Percentiles rank a stretch among this genome's conserved stretches.
phyloP scores from a whole-genome alignment of 2,888 invertebrate genomes.

The Polydrusus pterygomalis region DNA sequence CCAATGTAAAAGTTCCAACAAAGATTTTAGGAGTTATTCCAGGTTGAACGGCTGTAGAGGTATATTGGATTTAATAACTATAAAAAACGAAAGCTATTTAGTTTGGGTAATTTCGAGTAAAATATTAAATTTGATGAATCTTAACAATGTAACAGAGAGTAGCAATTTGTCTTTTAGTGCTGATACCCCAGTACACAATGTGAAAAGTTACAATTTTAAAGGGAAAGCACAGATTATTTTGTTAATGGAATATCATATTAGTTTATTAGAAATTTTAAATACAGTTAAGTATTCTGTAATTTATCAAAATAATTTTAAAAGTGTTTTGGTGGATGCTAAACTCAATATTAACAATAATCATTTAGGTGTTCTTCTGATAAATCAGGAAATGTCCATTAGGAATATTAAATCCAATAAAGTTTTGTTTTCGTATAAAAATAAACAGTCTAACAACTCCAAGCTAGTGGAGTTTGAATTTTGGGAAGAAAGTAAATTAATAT shows the following conservation, averaged over 20 bases:
- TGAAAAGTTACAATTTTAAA: constrained; percentile 35
- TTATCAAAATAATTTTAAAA: constrained; percentile 7
- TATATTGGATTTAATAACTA: constrained; percentile 54
- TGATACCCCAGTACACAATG: constrained; percentile 46
- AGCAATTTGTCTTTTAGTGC: constrained; percentile 32
- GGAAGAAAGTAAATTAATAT: constrained; percentile 52
- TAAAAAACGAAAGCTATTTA: constrained; percentile 54
- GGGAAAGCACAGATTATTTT: constrained; percentile 44
- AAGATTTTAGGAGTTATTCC: constrained; percentile 56
- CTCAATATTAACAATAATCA: constrained; percentile 49
- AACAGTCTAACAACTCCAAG: neutral
- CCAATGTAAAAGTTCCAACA: constrained; percentile 54
- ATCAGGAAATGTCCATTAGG: constrained; percentile 54
- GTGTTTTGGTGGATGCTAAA: constrained; percentile 58
- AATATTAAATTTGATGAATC: constrained; percentile 50
- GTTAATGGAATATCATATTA: constrained; percentile 53
- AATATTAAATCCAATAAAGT: constrained; percentile 52
- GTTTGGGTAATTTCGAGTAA: constrained; percentile 55
- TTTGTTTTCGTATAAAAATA: neutral
- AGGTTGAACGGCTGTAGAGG: constrained; percentile 60
- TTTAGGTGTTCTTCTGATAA: constrained; percentile 52
- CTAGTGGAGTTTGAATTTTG: constrained; percentile 59
- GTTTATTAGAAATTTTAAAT: constrained; percentile 42
- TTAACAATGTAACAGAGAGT: constrained; percentile 22
- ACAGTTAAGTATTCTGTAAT: constrained; percentile 1